Conservation (phyloP, 2,888 invertebrate species). For the Busseola fusca region DNA sequence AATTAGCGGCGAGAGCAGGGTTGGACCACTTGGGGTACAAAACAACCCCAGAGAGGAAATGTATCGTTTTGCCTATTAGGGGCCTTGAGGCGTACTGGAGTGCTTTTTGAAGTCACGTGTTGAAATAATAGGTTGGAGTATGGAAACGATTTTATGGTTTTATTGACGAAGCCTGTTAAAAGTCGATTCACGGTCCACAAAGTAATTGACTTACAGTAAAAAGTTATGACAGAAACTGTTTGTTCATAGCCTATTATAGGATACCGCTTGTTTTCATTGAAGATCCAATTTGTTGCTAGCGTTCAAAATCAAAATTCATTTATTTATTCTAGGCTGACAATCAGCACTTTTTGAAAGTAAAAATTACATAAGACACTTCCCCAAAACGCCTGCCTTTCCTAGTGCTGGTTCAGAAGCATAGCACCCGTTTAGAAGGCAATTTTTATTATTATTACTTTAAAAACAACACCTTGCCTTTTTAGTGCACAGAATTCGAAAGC, state of each 20-base stretch:
- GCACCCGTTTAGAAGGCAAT: neutral
- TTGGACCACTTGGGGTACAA: constrained; percentile 56
- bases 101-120: constrained; percentile 49
- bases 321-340: neutral
- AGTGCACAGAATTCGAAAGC: neutral
- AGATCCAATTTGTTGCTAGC: neutral
- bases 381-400: neutral
- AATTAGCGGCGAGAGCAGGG: constrained; percentile 67
- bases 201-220: neutral
- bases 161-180: neutral
- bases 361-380: no score
- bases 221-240: neutral
- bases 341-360: neutral
- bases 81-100: constrained; percentile 40
- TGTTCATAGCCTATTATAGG: neutral
- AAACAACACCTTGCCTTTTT: neutral
- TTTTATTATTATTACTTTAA: neutral
- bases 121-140: constrained; percentile 35
- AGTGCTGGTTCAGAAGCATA: neutral
- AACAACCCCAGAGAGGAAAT: constrained; percentile 46
- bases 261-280: neutral
- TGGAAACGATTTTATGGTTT: constrained; percentile 15
- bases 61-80: constrained; percentile 44
- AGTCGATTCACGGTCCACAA: neutral
- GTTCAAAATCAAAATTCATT: neutral